Base-by-base conservation (phyloP, 1,140 invertebrate species). In the Leptestheria dahalacensis region DNA sequence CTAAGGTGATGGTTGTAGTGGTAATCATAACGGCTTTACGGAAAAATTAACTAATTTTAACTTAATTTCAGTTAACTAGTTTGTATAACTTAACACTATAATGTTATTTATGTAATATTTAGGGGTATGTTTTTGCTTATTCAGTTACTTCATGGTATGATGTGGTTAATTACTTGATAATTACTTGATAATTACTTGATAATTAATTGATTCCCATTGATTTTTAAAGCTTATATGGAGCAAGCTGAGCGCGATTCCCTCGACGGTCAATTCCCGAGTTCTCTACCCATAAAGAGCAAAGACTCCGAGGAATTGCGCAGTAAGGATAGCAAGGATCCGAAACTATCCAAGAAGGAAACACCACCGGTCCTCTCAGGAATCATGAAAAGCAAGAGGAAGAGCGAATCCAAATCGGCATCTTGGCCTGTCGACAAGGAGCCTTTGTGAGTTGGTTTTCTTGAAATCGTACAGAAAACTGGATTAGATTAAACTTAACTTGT, bases 221-320 rank as follows among this genome's bases (percentile, higher is more conserved):
- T 41, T 41, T 41, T 15, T 41, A 41, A 68, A 77, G 74, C 68
- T 54, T 73, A 70, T 65, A 74, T 73, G 65, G 76, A 77, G 59
- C 69, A 73, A 48, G 72, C 75, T 26, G 76, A 77, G 60, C 72
- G 73, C 59, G 76, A 77, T 65, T 76, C 75, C 62, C 62, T 77
- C 66, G 76, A 77, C 69, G 74, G 74, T 25, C 69, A 69, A 18
- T 55, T 65, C n/a, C 68, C 68, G n/a, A 65, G 63, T 20, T 64
- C 60, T 46, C 65, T 72, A 68, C 64, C 73, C 67, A 64, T 69
- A 68, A 61, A 70, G 70, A 54, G 67, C 65, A 57, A 67, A 63
- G 48, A 68, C 68, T 64, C 67, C 70, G 64, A 66, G 65, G 53
- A 63, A 62, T 62, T 63, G 62, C 66, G 65, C 53, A 61, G 49